phyloP scores from a whole-genome alignment of 2,113 vertebrate genomes.

The Tragelaphus strepsiceros region DNA sequence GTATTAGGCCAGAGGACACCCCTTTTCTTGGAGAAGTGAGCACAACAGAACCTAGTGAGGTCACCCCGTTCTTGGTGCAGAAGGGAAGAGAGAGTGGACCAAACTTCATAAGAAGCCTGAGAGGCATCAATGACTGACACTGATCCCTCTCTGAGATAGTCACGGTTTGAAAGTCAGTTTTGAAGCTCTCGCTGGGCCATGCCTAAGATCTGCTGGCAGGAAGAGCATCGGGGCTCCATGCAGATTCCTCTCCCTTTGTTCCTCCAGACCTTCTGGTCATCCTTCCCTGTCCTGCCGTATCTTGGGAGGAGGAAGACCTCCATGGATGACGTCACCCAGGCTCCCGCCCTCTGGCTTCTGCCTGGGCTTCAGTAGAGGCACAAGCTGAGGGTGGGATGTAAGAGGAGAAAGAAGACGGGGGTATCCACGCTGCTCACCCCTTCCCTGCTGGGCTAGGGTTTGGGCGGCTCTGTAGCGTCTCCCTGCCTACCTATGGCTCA shows the following conservation, averaged over 20 bases:
- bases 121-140: background rate
- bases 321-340: too few relatives aligned
- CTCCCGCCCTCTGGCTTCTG: background rate
- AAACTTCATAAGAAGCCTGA: background rate
- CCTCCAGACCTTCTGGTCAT: too few relatives aligned
- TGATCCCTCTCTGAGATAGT: background rate
- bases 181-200: background rate
- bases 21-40: background rate
- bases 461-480: background rate
- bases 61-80: background rate
- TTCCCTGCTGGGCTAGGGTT: background rate
- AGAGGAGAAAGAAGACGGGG: background rate
- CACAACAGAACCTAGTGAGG: too few relatives aligned
- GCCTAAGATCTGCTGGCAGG: background rate
- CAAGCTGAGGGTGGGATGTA: background rate
- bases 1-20: background rate
- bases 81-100: background rate
- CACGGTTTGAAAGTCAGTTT: background rate
- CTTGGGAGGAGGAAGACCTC: background rate
- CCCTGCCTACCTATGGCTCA: background rate
- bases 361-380: background rate
- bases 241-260: background rate
- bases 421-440: background rate
- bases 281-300: background rate
- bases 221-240: background rate